phyloP scores from a whole-genome alignment of 2,113 vertebrate genomes.

The Dermatemys mawii region DNA sequence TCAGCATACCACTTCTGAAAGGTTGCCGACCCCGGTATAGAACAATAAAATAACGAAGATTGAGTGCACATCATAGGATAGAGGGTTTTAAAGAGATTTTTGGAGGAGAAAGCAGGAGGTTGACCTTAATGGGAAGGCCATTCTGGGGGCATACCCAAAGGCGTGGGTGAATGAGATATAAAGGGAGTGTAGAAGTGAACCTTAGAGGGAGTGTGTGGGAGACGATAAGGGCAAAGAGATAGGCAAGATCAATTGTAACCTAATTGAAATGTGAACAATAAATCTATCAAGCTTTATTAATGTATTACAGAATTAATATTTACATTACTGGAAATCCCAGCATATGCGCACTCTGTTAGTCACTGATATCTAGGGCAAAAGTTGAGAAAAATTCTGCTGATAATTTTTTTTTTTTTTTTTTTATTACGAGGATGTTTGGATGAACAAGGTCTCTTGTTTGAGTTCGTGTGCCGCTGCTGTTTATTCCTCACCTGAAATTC shows the following conservation, averaged over 20 bases:
- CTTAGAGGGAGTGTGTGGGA: neutral
- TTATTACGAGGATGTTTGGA: neutral
- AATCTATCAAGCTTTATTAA: neutral
- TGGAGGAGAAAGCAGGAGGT: neutral
- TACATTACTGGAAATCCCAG: neutral
- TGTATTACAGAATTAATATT: neutral
- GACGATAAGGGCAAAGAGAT: neutral
- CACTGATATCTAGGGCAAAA: neutral
- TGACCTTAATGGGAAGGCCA: neutral
- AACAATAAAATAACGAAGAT: neutral
- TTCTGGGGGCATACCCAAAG: neutral
- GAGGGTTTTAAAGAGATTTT: neutral
- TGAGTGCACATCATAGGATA: neutral
- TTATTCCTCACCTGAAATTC: neutral
- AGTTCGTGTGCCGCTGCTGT: neutral
- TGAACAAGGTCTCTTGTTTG: neutral
- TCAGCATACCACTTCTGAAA: too few species aligned
- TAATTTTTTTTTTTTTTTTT: too few species aligned
- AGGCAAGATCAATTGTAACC: neutral
- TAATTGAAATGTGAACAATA: neutral
- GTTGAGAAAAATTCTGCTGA: neutral
- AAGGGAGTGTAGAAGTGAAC: neutral
- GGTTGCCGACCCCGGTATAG: too few species aligned
- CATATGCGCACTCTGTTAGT: neutral
- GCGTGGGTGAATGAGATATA: neutral